Base-by-base conservation (phyloP, 1,140 invertebrate genomes). In the Homarus americanus region DNA sequence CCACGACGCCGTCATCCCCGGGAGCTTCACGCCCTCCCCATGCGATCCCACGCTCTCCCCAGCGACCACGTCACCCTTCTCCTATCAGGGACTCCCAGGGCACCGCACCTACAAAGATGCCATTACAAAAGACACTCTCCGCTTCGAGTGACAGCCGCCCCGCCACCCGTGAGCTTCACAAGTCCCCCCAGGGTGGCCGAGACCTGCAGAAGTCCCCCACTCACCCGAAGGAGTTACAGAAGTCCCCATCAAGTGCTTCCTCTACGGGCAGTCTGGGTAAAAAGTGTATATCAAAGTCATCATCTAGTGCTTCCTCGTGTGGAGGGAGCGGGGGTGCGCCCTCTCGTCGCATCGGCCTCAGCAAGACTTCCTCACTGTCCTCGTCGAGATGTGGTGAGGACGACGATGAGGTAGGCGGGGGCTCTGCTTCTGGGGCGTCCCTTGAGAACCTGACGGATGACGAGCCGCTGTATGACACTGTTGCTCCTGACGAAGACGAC, bases 391-490 rank as follows among this genome's bases (percentile, higher is more conserved):
- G 90, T 80, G 85, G 83, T 34, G 92, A 88, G 66, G 89, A 83
- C 38, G 82, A 89, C 28, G 91, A 82, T 34, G 92, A 88, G 44
- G 84, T 82, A 28, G 87, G 78, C 34, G 89, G 89, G 1, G 85
- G 82, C 4, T 89, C 91, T 0, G 91, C 92, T 34, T 88, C 92
- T 1, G 85, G 86, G 24, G 87, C 92, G 15, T 91, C 91, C 5
- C 53, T 92, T 20, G 92, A 92, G 49, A 91, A 92, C 34, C 76
- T 91, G 40, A 88, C 91, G 17, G 92, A 92, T 28, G 92, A 96
- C 93, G 97, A 97, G 94, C 97, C 96, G 9, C 97, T 97, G 93
- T 97, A 97, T 93, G 97, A 97, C 94, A 96, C 96, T 88, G 97
- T 97, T 63, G 96, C 97, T 2, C 94, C 96, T 76, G 97, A 97